Conservation (phyloP, 2,113 vertebrate genomes). For the Pogona vitticeps region DNA sequence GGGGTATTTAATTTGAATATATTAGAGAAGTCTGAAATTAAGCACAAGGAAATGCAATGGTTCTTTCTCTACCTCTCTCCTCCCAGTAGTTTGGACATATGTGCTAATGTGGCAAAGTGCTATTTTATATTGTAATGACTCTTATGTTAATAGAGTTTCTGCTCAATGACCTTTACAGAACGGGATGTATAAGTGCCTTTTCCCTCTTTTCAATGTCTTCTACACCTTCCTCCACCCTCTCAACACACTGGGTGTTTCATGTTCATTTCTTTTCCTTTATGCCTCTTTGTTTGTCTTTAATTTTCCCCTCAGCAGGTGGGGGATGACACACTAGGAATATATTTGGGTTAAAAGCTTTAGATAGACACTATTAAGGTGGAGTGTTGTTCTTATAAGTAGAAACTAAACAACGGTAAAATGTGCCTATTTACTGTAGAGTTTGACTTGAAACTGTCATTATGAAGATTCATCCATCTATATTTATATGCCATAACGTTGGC, state of each 20-base stretch:
- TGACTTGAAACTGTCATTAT: constrained; percentile 10
- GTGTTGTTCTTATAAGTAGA: constrained; percentile 20
- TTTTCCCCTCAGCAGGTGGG: constrained; percentile 23
- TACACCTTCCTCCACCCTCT: constrained; percentile 36
- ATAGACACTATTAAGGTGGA: constrained; percentile 14
- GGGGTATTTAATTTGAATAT: constrained; percentile 60
- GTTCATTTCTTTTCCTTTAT: constrained; percentile 32
- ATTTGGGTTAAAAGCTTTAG: constrained; percentile 44
- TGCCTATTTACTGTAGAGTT: constrained; percentile 9
- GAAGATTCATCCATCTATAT: neutral
- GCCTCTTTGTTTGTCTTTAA: constrained; percentile 44
- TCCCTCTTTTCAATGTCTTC: constrained; percentile 42
- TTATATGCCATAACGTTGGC: too few species aligned
- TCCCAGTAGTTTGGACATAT: constrained; percentile 20
- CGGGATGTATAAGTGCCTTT: constrained; percentile 35
- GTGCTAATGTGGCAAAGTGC: constrained; percentile 56
- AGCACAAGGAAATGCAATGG: constrained; percentile 45
- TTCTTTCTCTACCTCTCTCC: constrained; percentile 55
- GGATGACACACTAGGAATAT: constrained; percentile 33
- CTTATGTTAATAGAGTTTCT: constrained; percentile 59
- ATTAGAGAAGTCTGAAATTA: constrained; percentile 55
- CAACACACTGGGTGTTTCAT: constrained; percentile 10
- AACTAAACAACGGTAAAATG: constrained; percentile 34
- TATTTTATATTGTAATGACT: constrained; percentile 66
- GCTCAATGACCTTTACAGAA: constrained; percentile 60